These are phyloP conservation scores for Apis mellifera DNA, from an alignment of 1,140 invertebrate genomes.

Conservation along the genomic window DNA sequence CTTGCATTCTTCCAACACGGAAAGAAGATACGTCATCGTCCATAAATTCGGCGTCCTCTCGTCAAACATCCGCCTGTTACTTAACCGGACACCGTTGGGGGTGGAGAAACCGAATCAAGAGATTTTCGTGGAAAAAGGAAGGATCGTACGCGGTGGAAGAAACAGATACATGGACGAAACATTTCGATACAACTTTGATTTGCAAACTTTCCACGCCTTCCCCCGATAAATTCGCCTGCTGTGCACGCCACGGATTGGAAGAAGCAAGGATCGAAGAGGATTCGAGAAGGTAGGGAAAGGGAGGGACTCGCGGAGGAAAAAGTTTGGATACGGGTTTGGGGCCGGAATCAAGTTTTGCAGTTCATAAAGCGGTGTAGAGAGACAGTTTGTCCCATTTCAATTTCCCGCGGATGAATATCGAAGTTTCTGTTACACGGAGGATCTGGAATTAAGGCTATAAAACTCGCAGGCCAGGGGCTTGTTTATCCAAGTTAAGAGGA, in stretches of 20 bases:
- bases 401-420: slow-evolving; percentile 25
- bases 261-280: background rate
- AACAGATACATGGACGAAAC: background rate
- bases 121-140: background rate
- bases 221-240: slow-evolving; percentile 12
- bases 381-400: slow-evolving; percentile 36
- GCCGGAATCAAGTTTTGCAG: slow-evolving; percentile 35
- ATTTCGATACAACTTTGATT: slow-evolving; percentile 32
- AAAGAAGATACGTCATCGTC: too few relatives aligned
- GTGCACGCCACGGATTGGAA: background rate
- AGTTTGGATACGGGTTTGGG: slow-evolving; percentile 20
- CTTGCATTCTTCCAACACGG: too few relatives aligned
- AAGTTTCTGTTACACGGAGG: background rate
- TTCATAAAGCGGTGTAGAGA: slow-evolving; percentile 27
- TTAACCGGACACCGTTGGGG: background rate
- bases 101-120: background rate
- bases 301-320: background rate
- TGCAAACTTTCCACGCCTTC: background rate
- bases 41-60: background rate
- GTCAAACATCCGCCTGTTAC: background rate
- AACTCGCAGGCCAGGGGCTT: background rate
- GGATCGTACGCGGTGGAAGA: too few relatives aligned
- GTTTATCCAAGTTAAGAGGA: slow-evolving; percentile 35
- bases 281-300: background rate
- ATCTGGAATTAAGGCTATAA: slow-evolving; percentile 37